Evolutionary conservation across 2,888 invertebrate genomes (phyloP), one percentile per base, ranked within the genome.

Genomic region (Syritta pipiens): DNA sequence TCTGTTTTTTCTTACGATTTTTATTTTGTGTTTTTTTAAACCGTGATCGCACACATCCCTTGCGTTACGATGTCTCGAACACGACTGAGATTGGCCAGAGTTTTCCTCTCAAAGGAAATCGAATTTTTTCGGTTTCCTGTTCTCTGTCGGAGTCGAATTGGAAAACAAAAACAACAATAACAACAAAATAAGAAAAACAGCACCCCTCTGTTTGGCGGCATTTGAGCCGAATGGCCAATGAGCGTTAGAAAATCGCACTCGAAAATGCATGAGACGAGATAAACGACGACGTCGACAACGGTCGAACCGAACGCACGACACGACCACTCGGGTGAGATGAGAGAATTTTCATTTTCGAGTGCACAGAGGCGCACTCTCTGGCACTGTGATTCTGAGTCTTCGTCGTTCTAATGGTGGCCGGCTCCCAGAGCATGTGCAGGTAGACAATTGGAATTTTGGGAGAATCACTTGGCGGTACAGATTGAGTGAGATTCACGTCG

Each of bases 1-100:
- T 20, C 20, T 5, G 42, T 32, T 26, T 46, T 12, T 49, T 35
- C 20, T 26, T n/a, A n/a, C n/a, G n/a, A n/a, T 3, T 48, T 53
- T 32, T 37, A 0, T 53, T 20, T 28, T 35, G 1, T 57, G 17
- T 40, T 24, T 14, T n/a, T 53, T 20, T 65, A 65, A 53, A 60
- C 53, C 77, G 77, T 65, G 44, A 60, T 40, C 44, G 30, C 44
- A 53, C 53, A 46, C 77, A 77, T 72, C 63, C 72, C 65, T 60
- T 28, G 14, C 72, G 53, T n/a, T 65, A 28, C 46, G 77, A 72
- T 77, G 77, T 77, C 72, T 77, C 71, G 77, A 77, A 53, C 77
- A 72, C 77, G 65, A 77, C 77, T 77, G 77, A 65, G 19, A 37
- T 72, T 71, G n/a, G n/a, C 46, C 40, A 53, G 65, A 60, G 72